phyloP scores from a whole-genome alignment of 2,113 vertebrate genomes.

The Hypomesus transpacificus region DNA sequence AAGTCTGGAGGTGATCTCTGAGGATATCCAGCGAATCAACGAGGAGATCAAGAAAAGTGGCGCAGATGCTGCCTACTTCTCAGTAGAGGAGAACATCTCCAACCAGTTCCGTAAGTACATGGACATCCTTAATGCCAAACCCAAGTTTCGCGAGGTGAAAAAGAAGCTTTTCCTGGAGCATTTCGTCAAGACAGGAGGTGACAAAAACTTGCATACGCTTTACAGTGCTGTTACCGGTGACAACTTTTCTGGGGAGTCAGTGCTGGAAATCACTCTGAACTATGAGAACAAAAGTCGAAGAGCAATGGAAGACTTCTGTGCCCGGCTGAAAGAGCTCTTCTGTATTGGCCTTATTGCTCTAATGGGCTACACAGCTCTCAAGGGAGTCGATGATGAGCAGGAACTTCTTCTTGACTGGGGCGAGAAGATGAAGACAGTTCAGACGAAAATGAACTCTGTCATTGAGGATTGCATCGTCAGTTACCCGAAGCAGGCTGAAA shows the following conservation, averaged over 20 bases:
- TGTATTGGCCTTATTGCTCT: constrained; percentile 73
- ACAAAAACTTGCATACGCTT: constrained; percentile 71
- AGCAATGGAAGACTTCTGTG: constrained; percentile 70
- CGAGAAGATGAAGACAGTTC: constrained; percentile 69
- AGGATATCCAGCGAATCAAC: constrained; percentile 68
- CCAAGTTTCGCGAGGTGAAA: constrained; percentile 70
- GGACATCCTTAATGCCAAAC: constrained; percentile 76
- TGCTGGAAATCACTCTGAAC: constrained; percentile 71
- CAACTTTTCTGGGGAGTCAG: constrained; percentile 65
- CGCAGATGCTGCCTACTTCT: constrained; percentile 65
- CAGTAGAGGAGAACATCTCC: constrained; percentile 72
- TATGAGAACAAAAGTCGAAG: constrained; percentile 75
- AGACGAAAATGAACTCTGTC: constrained; percentile 65
- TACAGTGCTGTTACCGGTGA: constrained; percentile 69
- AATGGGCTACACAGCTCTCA: constrained; percentile 68
- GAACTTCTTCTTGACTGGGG: constrained; percentile 63
- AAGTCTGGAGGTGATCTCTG: constrained; percentile 66
- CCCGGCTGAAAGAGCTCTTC: constrained; percentile 73
- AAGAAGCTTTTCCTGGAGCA: constrained; percentile 74
- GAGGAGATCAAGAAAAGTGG: constrained; percentile 71
- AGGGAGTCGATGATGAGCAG: constrained; percentile 62
- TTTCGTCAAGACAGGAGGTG: constrained; percentile 65
- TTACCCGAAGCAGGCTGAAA: constrained; percentile 66
- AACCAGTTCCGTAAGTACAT: constrained; percentile 80
- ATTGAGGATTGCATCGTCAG: constrained; percentile 70